A percentile compares a stretch with the other conserved stretches of the same genome.
phyloP scores from a whole-genome alignment of 2,888 invertebrate genomes.

The Lasioglossum leucozonium region DNA sequence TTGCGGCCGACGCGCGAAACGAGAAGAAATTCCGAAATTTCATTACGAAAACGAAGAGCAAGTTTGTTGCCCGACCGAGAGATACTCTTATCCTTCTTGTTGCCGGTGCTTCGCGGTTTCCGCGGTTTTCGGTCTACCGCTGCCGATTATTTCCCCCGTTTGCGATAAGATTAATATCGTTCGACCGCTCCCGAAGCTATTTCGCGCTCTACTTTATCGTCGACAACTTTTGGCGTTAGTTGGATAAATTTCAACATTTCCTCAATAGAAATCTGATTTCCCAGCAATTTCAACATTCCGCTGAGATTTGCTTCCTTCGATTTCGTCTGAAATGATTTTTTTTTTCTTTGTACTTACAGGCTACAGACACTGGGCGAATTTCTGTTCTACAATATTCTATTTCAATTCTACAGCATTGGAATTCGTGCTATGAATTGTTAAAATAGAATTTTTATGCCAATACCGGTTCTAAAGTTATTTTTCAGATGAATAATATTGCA shows the following conservation, averaged over 20 bases:
- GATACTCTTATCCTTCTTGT: constrained; percentile 5
- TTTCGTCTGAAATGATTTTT: background rate
- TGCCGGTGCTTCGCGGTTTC: background rate
- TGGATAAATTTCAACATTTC: background rate
- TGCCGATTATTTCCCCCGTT: background rate
- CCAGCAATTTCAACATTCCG: background rate
- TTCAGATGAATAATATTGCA: too few species aligned
- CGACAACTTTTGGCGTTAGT: background rate
- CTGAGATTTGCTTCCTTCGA: background rate
- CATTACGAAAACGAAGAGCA: background rate
- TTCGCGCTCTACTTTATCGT: background rate
- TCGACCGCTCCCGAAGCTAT: background rate
- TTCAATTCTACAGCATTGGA: too few species aligned
- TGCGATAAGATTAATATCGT: constrained; percentile 1
- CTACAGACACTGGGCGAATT: background rate
- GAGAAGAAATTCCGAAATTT: constrained; percentile 2
- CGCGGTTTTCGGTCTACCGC: background rate
- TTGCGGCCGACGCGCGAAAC: background rate
- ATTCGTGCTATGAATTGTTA: too few species aligned
- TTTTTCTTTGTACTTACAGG: background rate
- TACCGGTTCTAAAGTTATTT: too few species aligned
- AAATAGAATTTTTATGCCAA: too few species aligned
- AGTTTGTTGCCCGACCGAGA: background rate
- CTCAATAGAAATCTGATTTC: background rate
- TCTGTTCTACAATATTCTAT: too few species aligned